These are phyloP conservation scores for Podilymbus podiceps DNA, from an alignment of 2,113 vertebrate genomes.

Conservation along the genomic window DNA sequence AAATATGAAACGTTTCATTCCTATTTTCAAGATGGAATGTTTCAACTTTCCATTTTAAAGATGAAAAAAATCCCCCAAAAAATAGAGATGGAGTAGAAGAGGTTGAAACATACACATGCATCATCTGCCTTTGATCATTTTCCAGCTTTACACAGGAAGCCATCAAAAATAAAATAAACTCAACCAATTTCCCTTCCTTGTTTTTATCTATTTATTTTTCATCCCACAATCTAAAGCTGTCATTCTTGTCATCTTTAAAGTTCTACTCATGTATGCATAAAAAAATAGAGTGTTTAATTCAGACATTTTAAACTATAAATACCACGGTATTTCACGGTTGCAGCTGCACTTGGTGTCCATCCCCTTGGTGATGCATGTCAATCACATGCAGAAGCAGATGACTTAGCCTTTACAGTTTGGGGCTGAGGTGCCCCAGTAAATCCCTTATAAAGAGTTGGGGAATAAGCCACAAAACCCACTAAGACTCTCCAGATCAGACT, in stretches of 20 bases:
- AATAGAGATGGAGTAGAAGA: neutral
- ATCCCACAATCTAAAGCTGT: neutral
- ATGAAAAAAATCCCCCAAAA: neutral
- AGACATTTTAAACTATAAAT: neutral
- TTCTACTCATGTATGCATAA: fast-evolving
- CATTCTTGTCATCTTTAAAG: neutral
- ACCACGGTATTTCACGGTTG: fast-evolving
- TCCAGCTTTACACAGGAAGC: neutral
- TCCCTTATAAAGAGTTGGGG: neutral
- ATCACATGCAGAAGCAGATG: neutral
- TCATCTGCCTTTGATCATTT: neutral
- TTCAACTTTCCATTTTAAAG: neutral
- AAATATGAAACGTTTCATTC: neutral
- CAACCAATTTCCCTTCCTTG: neutral
- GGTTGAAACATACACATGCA: neutral
- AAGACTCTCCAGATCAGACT: neutral
- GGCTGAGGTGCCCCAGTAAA: neutral
- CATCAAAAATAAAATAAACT: neutral
- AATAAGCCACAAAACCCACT: neutral
- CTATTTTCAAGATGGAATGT: neutral
- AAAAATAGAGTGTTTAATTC: neutral
- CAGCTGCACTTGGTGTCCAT: neutral
- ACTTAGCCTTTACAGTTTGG: neutral
- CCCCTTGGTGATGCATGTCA: neutral
- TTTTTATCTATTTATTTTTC: neutral